Evolutionary conservation across 2,797 vertebrate species (phyloP).

Genomic region (Protonibea diacanthus): DNA sequence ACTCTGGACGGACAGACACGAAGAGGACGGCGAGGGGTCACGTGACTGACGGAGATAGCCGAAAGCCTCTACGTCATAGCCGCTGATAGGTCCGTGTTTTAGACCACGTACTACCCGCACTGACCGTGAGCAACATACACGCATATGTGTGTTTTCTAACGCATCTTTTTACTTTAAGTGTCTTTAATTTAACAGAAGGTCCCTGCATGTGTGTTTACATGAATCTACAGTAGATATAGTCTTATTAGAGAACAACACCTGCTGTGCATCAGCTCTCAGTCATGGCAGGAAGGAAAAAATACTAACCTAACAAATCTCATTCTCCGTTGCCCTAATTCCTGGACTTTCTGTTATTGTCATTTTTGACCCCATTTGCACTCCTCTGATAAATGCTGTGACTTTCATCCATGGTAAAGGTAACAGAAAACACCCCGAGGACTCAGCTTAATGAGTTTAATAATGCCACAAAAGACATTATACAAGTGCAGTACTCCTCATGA

Average conservation of each 20-base stretch:
- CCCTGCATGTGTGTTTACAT: not conserved
- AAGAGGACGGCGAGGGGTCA: slow-evolving; percentile 19
- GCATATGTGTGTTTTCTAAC: not conserved
- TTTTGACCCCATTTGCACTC: no score
- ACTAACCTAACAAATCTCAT: no score
- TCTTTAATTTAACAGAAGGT: not conserved
- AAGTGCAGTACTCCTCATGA: not conserved
- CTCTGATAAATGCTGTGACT: not conserved
- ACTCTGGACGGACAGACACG: slow-evolving; percentile 29
- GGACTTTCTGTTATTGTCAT: no score
- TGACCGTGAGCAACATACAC: no score
- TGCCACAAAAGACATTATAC: no score
- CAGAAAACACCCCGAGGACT: not conserved
- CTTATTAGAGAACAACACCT: no score
- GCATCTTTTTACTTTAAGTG: not conserved
- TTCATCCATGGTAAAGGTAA: not conserved
- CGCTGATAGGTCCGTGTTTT: not conserved
- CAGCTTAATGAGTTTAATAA: not conserved
- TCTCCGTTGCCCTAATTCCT: no score
- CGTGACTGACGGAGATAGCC: slow-evolving; percentile 56
- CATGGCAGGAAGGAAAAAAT: no score
- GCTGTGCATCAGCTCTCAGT: no score
- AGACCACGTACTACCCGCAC: not conserved
- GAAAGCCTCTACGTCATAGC: slow-evolving; percentile 9
- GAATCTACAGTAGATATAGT: not conserved